Conservation (phyloP, 2,113 vertebrate species). For the Nicator chloris region DNA sequence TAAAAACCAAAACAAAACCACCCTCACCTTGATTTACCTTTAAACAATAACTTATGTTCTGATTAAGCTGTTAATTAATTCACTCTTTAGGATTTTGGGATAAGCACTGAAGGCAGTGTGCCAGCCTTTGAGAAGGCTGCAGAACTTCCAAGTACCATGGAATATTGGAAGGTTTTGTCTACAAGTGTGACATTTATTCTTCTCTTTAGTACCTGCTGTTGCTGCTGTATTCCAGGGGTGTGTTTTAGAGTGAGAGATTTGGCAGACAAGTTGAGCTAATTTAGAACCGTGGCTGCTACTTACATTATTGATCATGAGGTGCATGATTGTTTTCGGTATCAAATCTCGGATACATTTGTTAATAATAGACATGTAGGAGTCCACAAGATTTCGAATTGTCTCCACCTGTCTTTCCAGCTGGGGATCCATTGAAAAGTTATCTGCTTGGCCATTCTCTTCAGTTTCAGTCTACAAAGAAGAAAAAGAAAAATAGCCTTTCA, state of each 20-base stretch:
- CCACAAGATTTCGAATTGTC: constrained; percentile 89
- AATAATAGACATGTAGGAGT: constrained; percentile 93
- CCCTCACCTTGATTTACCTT: background rate
- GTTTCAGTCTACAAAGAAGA: constrained; percentile 71
- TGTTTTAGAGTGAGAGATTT: background rate
- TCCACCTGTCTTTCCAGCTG: constrained; percentile 93
- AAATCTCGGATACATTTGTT: constrained; percentile 88
- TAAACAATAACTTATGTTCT: background rate
- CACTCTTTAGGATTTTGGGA: background rate
- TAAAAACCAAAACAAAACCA: background rate
- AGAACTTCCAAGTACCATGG: background rate
- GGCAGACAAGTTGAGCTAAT: background rate
- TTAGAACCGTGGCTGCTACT: constrained; percentile 31
- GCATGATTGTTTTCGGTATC: constrained; percentile 95
- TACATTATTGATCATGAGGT: constrained; percentile 92
- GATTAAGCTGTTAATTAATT: background rate
- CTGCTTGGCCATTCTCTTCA: constrained; percentile 74
- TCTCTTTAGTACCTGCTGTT: background rate
- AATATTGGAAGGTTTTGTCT: background rate
- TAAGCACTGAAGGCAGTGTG: background rate
- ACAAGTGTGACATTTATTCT: background rate
- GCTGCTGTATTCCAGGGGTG: background rate
- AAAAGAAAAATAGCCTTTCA: background rate
- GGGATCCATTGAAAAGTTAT: constrained; percentile 89
- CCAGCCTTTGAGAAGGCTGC: background rate